These are phyloP conservation scores for Oscheius sp. DNA, from an alignment of 2,888 invertebrate genomes.

Conservation along the genomic window DNA sequence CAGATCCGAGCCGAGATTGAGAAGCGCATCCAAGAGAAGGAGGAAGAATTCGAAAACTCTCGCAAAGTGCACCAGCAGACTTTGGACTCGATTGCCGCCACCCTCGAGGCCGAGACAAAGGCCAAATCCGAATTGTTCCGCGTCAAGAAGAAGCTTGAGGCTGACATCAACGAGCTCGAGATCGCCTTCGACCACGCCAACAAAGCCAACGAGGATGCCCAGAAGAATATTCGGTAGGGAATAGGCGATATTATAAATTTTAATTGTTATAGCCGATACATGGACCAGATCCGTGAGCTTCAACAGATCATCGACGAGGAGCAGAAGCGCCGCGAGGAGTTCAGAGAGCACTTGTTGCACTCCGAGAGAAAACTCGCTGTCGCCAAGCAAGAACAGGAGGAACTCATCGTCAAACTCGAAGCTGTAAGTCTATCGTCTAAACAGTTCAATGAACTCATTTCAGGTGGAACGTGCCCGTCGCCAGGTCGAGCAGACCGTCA, in stretches of 20 bases:
- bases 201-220: conserved; percentile 80
- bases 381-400: conserved; percentile 76
- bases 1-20: conserved; percentile 99
- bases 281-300: conserved; percentile 87
- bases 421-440: conserved; percentile 77
- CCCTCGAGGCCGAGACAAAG: conserved; percentile 90
- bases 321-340: conserved; percentile 96
- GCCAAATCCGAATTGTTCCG: conserved; percentile 86
- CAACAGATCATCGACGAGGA: conserved; percentile 87
- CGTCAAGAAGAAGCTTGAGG: conserved; percentile 88
- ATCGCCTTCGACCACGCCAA: conserved; percentile 99
- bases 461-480: conserved; percentile 94
- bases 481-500: conserved; percentile 95
- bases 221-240: conserved; percentile 73
- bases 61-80: conserved; percentile 88
- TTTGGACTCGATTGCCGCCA: conserved; percentile 98
- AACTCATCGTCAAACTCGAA: conserved; percentile 95
- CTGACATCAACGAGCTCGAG: conserved; percentile 99
- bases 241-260: too few species aligned
- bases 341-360: conserved; percentile 87
- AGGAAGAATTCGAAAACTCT: conserved; percentile 99
- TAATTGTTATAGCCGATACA: conserved; percentile 86
- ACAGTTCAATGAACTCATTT: conserved; percentile 24
- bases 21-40: conserved; percentile 99
- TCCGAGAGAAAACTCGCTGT: conserved; percentile 84